Base-by-base conservation (phyloP, 2,888 invertebrate genomes). In the Dinocampus coccinellae region DNA sequence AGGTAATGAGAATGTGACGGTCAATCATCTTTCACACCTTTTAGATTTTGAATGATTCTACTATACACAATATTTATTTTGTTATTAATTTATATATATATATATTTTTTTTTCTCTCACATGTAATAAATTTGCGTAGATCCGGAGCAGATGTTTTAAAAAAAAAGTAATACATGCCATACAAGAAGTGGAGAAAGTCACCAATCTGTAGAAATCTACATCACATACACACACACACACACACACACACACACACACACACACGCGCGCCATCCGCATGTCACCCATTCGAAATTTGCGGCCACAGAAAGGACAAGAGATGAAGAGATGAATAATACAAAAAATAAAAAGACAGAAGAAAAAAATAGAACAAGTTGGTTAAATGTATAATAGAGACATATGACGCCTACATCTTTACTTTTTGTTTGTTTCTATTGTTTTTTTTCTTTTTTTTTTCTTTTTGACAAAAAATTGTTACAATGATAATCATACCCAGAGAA, bases 101-200 rank as follows among this genome's bases (percentile, higher is more conserved):
- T n/a, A n/a, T 6, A 26, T 26, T 22, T 29, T n/a, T 26, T 29
- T 29, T 57, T 57, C 13, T 24, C 26, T 62, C 33, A 33, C 26
- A 29, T 58, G 20, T 34, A 58, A 57, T 57, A 57, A 57, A 57
- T 57, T 57, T 58, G 16, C 58, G 26, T 58, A 29, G 58, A 58
- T 58, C 33, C 58, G 9, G 33, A 58, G 55, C 55, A 29, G 58
- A 58, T 58, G 47, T 16, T n/a, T n/a, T 47, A 33, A 52, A 63
- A 63, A 39, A 63, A 39, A 67, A 53, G 36, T 55, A 67, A 57
- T 58, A 67, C 29, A 39, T 39, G 65, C 47, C 47, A 47, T 47
- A 47, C 47, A 47, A 47, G 47, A 47, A 47, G 34, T 47, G 47
- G 67, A 67, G 67, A 67, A 67, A 67, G 67, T 67, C 57, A 42